A percentile compares a stretch with the other conserved stretches of the same genome.
phyloP scores from a whole-genome alignment of 2,113 vertebrate species.

The Potamarius usumacintae region DNA sequence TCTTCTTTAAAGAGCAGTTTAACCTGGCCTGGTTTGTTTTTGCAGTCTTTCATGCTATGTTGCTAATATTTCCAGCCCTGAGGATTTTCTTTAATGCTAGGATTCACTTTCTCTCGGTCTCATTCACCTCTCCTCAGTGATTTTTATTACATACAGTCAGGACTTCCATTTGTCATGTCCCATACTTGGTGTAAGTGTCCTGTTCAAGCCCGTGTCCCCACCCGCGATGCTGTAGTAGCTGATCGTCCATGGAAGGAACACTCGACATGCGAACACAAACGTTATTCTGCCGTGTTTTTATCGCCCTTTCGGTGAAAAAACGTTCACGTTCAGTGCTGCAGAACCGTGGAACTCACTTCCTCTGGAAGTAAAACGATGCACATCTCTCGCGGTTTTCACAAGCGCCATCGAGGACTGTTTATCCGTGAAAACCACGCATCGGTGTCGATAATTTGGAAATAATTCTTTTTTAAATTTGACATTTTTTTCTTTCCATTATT shows the following conservation, averaged over 20 bases:
- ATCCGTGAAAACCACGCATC: no score
- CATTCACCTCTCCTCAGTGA: background rate
- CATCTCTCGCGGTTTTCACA: no score
- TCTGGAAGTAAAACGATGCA: no score
- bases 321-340: no score
- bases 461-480: no score
- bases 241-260: background rate
- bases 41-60: background rate
- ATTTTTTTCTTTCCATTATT: no score
- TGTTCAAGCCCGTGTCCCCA: background rate
- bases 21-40: background rate
- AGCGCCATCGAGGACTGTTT: no score
- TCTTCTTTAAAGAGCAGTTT: background rate
- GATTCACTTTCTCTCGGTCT: background rate
- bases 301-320: no score
- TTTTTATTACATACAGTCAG: background rate
- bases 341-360: no score
- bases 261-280: no score
- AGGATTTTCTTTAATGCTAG: background rate
- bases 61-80: background rate
- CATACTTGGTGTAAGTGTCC: background rate
- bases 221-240: background rate
- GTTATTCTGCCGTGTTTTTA: no score
- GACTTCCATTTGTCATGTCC: background rate
- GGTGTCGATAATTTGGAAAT: no score